A percentile compares a stretch with the other conserved stretches of the same genome.
phyloP scores from a whole-genome alignment of 2,797 vertebrate genomes.

The Diplodus sargus region DNA sequence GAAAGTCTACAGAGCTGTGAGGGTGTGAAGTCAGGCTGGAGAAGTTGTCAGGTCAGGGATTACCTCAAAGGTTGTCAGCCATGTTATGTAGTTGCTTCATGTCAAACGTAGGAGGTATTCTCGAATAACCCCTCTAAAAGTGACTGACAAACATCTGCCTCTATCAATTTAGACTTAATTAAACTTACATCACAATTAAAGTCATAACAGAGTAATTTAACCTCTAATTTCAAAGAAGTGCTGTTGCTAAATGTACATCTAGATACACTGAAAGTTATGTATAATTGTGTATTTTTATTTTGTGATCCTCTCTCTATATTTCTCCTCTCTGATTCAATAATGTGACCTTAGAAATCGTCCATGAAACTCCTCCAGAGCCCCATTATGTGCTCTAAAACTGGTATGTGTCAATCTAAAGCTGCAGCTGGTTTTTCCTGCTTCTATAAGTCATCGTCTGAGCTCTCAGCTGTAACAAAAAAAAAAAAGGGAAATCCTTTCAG shows the following conservation, averaged over 20 bases:
- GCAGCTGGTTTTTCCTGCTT: conserved; percentile 32
- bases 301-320: background rate
- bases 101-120: background rate
- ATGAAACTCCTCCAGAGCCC: conserved; percentile 14
- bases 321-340: conserved; percentile 20
- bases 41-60: background rate
- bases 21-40: background rate
- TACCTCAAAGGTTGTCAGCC: background rate
- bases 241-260: background rate
- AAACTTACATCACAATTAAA: background rate
- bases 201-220: background rate
- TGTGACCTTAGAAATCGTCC: background rate
- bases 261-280: too few relatives aligned
- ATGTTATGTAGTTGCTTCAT: background rate
- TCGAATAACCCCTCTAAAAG: background rate
- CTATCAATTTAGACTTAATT: background rate
- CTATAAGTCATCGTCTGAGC: conserved; percentile 47
- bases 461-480: conserved; percentile 27
- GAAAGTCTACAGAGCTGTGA: background rate
- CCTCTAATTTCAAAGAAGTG: background rate
- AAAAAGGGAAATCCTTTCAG: conserved; percentile 59
- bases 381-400: conserved; percentile 30
- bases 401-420: conserved; percentile 40
- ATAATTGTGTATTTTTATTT: background rate
- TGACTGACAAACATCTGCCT: background rate